Evolutionary conservation across 2,797 vertebrate species (phyloP).

Genomic region (Phrynocephalus guinanensis): DNA sequence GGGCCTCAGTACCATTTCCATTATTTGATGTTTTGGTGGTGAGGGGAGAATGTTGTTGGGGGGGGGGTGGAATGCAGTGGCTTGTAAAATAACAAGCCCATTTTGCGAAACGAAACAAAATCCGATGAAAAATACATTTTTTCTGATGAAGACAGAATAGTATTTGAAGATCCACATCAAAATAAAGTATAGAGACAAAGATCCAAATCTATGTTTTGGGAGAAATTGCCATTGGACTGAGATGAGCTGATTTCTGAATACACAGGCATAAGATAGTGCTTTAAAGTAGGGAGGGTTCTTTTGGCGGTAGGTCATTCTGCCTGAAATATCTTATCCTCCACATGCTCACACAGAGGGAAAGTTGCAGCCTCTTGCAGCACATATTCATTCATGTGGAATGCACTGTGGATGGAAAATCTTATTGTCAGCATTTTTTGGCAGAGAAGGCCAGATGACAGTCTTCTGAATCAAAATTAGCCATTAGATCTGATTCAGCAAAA

Average conservation of each 20-base stretch:
- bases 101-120: not conserved
- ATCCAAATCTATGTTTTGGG: not conserved
- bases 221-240: not conserved
- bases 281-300: not conserved
- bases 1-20: not conserved
- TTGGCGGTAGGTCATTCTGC: not conserved
- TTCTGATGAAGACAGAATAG: not conserved
- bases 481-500: not conserved
- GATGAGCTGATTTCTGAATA: not conserved
- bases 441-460: not conserved
- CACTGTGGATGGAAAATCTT: not conserved
- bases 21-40: not conserved
- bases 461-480: not conserved
- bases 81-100: not conserved
- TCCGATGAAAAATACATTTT: not conserved
- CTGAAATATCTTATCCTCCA: not conserved
- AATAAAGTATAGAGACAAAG: slow-evolving; percentile 3
- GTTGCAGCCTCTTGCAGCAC: not conserved
- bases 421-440: not conserved
- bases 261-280: no score
- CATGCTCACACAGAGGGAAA: rapidly evolving
- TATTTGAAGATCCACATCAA: not conserved
- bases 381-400: rapidly evolving
- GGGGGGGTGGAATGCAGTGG: not conserved
- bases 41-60: not conserved